A percentile compares a stretch with the other conserved stretches of the same genome.
phyloP scores from a whole-genome alignment of 2,113 vertebrate genomes.

The Erythrocercus mccallii region DNA sequence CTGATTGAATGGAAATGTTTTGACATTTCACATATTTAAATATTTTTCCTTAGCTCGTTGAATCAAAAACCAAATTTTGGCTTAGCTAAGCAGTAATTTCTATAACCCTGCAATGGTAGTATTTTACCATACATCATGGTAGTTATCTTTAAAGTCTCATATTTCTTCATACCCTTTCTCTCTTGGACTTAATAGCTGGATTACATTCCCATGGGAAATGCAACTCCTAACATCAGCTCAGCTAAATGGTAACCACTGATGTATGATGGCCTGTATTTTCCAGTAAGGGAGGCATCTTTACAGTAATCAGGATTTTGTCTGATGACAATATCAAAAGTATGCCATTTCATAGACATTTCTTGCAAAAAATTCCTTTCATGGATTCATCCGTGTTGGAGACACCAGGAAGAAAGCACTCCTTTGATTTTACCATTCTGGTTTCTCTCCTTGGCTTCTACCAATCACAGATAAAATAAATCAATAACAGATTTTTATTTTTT shows the following conservation, averaged over 20 bases:
- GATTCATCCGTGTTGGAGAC: background rate
- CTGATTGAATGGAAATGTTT: slow-evolving; percentile 31
- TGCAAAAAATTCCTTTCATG: background rate
- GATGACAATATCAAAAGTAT: background rate
- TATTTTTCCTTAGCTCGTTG: background rate
- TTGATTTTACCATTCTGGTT: background rate
- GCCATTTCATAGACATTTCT: background rate
- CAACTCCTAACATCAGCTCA: background rate
- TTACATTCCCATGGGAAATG: background rate
- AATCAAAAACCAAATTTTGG: slow-evolving; percentile 14
- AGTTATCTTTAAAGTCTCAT: background rate
- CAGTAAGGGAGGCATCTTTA: background rate
- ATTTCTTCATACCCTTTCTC: background rate
- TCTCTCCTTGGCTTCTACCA: background rate
- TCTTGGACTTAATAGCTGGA: background rate
- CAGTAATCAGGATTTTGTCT: background rate
- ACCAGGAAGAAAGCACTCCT: background rate
- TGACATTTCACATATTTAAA: slow-evolving; percentile 7
- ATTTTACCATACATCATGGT: background rate
- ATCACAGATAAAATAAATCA: background rate
- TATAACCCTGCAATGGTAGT: background rate
- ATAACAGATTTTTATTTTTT: background rate
- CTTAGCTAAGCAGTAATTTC: background rate
- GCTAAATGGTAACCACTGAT: background rate
- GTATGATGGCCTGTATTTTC: background rate